Percentiles rank a stretch among this genome's conserved stretches.
phyloP scores from a whole-genome alignment of 1,140 invertebrate species.

The Leguminivora glycinivorella region DNA sequence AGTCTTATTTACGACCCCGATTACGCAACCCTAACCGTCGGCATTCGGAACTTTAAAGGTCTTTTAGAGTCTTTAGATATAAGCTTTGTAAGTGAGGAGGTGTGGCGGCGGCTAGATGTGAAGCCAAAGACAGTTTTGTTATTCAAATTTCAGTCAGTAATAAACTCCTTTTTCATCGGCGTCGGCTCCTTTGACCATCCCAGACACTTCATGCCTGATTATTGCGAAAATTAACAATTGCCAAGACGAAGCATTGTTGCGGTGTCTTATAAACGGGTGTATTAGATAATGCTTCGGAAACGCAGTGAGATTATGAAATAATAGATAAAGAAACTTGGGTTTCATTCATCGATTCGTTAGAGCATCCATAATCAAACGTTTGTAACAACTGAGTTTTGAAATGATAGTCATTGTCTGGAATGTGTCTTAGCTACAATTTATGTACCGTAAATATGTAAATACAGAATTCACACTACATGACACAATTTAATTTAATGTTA shows the following conservation, averaged over 20 bases:
- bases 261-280: background rate
- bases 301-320: background rate
- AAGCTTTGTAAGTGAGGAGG: constrained; percentile 19
- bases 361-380: background rate
- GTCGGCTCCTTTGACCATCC: background rate
- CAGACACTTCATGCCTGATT: constrained; percentile 27
- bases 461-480: too few species aligned
- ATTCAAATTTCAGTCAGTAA: constrained; percentile 31
- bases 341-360: background rate
- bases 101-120: constrained; percentile 9
- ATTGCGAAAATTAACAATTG: constrained; percentile 28
- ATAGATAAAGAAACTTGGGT: background rate
- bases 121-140: constrained; percentile 26
- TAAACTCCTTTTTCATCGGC: constrained; percentile 27
- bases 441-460: too few species aligned
- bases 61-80: constrained; percentile 5
- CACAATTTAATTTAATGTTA: background rate
- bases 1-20: constrained; percentile 5
- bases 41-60: constrained; percentile 13
- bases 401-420: too few species aligned
- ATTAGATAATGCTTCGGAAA: background rate
- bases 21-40: constrained; percentile 21
- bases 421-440: too few species aligned
- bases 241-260: constrained; percentile 22
- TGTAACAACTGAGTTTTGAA: background rate